Conservation (phyloP, 2,113 vertebrate species). For the Muscicapa adusta region DNA sequence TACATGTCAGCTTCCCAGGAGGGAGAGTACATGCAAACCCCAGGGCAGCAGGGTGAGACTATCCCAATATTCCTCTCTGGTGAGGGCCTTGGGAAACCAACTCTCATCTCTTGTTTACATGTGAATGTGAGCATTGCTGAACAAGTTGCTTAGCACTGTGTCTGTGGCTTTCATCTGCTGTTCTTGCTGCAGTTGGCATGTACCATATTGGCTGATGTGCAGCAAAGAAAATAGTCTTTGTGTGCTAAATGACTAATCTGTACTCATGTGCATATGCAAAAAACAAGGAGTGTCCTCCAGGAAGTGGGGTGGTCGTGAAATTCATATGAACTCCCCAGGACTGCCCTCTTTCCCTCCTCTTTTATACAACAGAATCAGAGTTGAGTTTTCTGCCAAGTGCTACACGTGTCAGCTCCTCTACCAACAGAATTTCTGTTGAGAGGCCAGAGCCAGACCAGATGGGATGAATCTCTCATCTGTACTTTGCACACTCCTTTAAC, state of each 20-base stretch:
- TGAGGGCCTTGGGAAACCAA: neutral
- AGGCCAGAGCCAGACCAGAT: neutral
- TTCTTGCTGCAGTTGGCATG: constrained; percentile 5
- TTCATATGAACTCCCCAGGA: neutral
- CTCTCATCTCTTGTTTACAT: constrained; percentile 14
- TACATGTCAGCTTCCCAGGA: neutral
- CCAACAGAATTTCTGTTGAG: neutral
- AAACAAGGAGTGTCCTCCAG: neutral
- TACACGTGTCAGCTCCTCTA: neutral
- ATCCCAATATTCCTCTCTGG: neutral
- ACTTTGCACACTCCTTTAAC: neutral
- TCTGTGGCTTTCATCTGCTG: constrained; percentile 49
- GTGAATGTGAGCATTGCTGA: neutral
- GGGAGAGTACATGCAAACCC: neutral
- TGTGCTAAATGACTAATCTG: neutral
- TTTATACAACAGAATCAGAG: constrained; percentile 7
- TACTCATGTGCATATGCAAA: neutral
- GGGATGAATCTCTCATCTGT: neutral
- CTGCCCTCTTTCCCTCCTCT: neutral
- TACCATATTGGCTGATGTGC: constrained; percentile 5
- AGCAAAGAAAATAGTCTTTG: neutral
- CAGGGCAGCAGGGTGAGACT: neutral
- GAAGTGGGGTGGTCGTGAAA: neutral
- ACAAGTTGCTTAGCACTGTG: constrained; percentile 39
- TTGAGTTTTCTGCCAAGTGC: constrained; percentile 13